Percentiles rank a stretch among this genome's conserved stretches.
These are phyloP conservation scores for Tauraco erythrolophus DNA, from an alignment of 2,113 vertebrate genomes.

Conservation along the genomic window DNA sequence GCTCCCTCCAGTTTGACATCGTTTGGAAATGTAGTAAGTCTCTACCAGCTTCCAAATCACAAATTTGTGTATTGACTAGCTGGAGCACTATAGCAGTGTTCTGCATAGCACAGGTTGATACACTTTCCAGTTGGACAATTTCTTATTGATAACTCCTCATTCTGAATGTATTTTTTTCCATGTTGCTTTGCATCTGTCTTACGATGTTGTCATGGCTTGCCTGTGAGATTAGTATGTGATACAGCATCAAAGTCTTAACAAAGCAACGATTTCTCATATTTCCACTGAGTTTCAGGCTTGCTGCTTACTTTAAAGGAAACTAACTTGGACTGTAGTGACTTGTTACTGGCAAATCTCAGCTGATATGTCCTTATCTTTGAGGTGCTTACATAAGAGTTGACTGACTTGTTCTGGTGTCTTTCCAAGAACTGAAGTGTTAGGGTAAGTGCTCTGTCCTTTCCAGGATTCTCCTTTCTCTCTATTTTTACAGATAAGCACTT, in stretches of 20 bases:
- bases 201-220: neutral
- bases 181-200: neutral
- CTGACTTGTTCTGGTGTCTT: constrained; percentile 1
- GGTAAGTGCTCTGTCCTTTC: neutral
- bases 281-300: neutral
- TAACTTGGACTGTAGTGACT: neutral
- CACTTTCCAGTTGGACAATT: neutral
- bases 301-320: neutral
- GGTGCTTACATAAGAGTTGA: neutral
- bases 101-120: neutral
- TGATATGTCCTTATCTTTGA: constrained; percentile 13
- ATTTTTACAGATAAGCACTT: neutral
- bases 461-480: neutral
- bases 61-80: neutral
- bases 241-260: neutral
- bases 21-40: neutral
- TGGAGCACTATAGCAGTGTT: neutral
- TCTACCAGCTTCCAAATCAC: neutral
- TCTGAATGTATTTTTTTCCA: neutral
- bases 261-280: accelerated
- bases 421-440: constrained; percentile 13
- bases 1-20: neutral
- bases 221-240: neutral
- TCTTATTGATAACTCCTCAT: neutral
- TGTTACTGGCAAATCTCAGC: neutral